Evolutionary conservation across 2,797 vertebrate species (phyloP), one percentile per base, ranked within the genome.

Genomic region (Dromococcyx pavoninus): DNA sequence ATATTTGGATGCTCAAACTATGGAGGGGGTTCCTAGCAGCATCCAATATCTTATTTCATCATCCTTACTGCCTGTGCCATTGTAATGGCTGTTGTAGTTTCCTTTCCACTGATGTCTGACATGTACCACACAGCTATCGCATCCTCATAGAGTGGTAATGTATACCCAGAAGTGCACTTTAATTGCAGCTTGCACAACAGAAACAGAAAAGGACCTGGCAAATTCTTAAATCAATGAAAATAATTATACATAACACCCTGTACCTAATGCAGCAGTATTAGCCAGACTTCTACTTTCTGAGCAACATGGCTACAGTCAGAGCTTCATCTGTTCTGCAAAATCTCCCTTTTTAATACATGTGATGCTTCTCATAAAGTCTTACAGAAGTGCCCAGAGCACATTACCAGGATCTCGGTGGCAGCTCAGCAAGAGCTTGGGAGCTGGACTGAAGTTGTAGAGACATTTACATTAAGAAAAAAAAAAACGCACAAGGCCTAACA

Each of bases 111-210:
- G 43, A n/a, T 85, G 90, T 89, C 87, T 88, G 85, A 87, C 0
- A 2, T 50, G 69, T 93, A 78, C 80, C n/a, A 24, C 72, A 58
- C 64, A 80, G 81, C 65, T 94, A 51, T 16, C 75, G 74, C 79
- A 84, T 86, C 77, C 74, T 91, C 64, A 60, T 13, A 39, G 80
- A 81, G 60, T 25, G 78, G 85, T 90, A 72, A 86, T 66, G 94
- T 95, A 80, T 89, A 87, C 62, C 88, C 91, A 90, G 80, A 97
- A 96, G 92, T 96, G 96, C 95, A 97, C 96, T 97, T 97, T 95
- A 97, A 86, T 95, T 93, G 95, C 92, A 95, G 91, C 86, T 96
- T 93, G 96, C 92, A 94, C 88, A 94, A 90, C 95, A 95, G 96
- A 94, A 97, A 95, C 94, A 91, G 92, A 93, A 79, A 93, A 67